These are phyloP conservation scores for Athene cunicularia DNA, from an alignment of 2,113 vertebrate species.

Conservation along the genomic window DNA sequence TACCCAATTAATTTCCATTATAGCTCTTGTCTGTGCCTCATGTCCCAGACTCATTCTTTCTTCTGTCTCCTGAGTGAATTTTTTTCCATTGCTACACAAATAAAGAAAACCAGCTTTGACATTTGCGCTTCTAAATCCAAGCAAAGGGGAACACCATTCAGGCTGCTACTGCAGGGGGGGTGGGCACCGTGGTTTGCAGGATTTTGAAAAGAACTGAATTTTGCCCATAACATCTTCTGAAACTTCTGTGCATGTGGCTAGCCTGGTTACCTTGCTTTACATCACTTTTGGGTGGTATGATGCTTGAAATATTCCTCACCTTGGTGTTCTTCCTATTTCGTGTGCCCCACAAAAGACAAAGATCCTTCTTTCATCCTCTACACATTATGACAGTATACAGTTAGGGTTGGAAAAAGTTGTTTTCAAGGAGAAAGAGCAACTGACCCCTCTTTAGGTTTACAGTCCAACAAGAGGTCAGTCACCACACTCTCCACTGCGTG, in stretches of 20 bases:
- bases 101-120: conserved; percentile 65
- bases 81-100: conserved; percentile 61
- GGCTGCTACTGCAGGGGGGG: neutral
- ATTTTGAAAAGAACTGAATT: neutral
- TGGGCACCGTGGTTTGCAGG: neutral
- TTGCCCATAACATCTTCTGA: neutral
- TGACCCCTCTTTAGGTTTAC: neutral
- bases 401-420: neutral
- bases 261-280: neutral
- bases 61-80: conserved; percentile 68
- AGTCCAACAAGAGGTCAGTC: neutral
- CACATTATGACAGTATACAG: neutral
- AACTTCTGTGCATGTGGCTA: neutral
- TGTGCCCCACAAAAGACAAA: neutral
- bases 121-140: conserved; percentile 37
- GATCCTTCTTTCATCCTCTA: neutral
- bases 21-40: conserved; percentile 48
- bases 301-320: neutral
- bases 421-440: neutral
- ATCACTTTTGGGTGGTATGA: neutral
- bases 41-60: conserved; percentile 57
- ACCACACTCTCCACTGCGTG: neutral
- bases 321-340: neutral
- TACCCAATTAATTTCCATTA: conserved; percentile 72
- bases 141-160: neutral